Evolutionary conservation across 2,113 vertebrate species (phyloP).

Genomic region (Melanerpes formicivorus): DNA sequence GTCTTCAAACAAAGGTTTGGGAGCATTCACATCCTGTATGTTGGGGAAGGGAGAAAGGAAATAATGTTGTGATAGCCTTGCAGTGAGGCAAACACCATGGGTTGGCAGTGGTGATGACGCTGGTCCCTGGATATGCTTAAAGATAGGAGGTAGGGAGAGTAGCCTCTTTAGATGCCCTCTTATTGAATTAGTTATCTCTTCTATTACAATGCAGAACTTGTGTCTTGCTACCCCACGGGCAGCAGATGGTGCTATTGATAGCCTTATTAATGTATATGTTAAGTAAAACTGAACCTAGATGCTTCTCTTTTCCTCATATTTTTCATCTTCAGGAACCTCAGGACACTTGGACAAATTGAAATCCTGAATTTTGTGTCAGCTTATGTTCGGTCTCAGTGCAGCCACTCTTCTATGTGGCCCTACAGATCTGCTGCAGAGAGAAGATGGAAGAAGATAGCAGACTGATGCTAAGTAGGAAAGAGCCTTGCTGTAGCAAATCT

Average conservation of each 20-base stretch:
- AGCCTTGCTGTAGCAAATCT: neutral
- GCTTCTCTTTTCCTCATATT: neutral
- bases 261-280: neutral
- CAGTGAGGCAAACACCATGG: neutral
- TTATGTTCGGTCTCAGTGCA: neutral
- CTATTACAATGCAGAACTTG: neutral
- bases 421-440: neutral
- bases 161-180: neutral
- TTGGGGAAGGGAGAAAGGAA: neutral
- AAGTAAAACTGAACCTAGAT: neutral
- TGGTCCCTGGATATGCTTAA: neutral
- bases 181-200: neutral
- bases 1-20: neutral
- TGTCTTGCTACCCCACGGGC: neutral
- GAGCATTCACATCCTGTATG: neutral
- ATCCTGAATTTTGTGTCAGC: neutral
- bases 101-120: neutral
- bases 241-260: constrained; percentile 55
- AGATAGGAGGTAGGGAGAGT: neutral
- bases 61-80: neutral
- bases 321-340: neutral
- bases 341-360: neutral
- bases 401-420: neutral
- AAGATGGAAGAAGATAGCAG: neutral
- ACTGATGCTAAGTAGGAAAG: neutral